Conservation (phyloP, 2,113 vertebrate species). For the Oryzias curvinotus region DNA sequence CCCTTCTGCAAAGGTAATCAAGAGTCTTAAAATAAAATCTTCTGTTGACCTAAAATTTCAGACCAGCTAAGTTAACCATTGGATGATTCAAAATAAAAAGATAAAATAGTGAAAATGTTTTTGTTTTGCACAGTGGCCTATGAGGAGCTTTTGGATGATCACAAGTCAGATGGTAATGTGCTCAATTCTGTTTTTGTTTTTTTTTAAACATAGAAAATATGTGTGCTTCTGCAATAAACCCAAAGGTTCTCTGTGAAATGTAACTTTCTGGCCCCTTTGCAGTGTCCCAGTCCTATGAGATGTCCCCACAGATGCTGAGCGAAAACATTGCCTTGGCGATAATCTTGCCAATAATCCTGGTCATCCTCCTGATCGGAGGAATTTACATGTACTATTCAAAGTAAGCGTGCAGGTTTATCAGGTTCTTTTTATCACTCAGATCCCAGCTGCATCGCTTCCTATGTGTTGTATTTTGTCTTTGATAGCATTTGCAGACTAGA, state of each 20-base stretch:
- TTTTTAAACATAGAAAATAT: no score
- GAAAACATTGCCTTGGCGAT: slow-evolving; percentile 91
- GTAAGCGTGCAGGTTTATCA: slow-evolving; percentile 69
- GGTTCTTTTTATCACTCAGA: not conserved
- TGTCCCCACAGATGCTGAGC: slow-evolving; percentile 86
- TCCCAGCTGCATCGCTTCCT: not conserved
- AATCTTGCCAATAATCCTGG: slow-evolving; percentile 88
- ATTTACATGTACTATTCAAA: slow-evolving; percentile 94
- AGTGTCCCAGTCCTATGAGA: slow-evolving; percentile 89
- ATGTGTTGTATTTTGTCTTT: slow-evolving; percentile 5
- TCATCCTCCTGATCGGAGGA: slow-evolving; percentile 89
- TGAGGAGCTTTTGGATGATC: slow-evolving; percentile 88
- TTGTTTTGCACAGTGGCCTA: slow-evolving; percentile 79
- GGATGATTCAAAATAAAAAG: no score
- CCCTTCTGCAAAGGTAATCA: slow-evolving; percentile 89
- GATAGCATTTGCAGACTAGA: slow-evolving; percentile 82
- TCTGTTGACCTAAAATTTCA: no score
- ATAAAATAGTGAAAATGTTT: not conserved
- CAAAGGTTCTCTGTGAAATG: not conserved
- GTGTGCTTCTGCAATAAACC: no score
- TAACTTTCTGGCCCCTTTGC: slow-evolving; percentile 12
- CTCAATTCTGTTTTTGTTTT: no score
- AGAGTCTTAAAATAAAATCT: no score
- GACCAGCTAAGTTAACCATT: no score
- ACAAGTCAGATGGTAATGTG: slow-evolving; percentile 80